phyloP scores from a whole-genome alignment of 2,888 invertebrate species.

The Aphidoletes aphidimyza region DNA sequence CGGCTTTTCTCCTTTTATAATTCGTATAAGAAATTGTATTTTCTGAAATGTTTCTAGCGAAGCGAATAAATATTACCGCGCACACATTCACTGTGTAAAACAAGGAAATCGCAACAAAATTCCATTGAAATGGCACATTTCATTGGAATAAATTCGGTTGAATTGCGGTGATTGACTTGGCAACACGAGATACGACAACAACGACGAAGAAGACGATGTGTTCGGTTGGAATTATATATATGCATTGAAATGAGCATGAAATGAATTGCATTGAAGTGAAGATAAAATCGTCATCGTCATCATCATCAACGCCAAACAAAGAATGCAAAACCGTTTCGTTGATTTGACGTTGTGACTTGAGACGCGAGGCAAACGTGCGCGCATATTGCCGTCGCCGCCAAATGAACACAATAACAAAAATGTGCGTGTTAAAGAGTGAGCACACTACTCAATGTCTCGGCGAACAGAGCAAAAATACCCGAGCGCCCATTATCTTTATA shows the following conservation, averaged over 20 bases:
- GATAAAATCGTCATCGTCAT: slow-evolving; percentile 35
- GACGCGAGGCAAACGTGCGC: neutral
- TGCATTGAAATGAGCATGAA: no score
- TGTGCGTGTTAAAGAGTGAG: neutral
- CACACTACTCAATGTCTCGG: no score
- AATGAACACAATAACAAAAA: no score
- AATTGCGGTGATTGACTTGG: slow-evolving; percentile 41
- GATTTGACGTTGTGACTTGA: neutral
- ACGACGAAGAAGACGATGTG: neutral
- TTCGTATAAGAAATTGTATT: neutral
- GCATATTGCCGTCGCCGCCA: no score
- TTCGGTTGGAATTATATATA: neutral
- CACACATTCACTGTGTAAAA: no score
- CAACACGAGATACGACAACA: neutral
- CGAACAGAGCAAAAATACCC: neutral
- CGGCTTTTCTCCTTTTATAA: slow-evolving; percentile 29
- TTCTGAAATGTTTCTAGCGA: neutral
- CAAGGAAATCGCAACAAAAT: slow-evolving; percentile 30
- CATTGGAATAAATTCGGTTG: slow-evolving; percentile 40
- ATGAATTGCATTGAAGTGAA: neutral
- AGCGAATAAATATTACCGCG: neutral
- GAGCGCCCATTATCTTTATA: slow-evolving; percentile 52
- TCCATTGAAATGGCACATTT: slow-evolving; percentile 34
- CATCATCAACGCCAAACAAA: slow-evolving; percentile 40
- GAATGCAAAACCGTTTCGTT: slow-evolving; percentile 19